phyloP scores from a whole-genome alignment of 2,113 vertebrate genomes.

The Procapra przewalskii region DNA sequence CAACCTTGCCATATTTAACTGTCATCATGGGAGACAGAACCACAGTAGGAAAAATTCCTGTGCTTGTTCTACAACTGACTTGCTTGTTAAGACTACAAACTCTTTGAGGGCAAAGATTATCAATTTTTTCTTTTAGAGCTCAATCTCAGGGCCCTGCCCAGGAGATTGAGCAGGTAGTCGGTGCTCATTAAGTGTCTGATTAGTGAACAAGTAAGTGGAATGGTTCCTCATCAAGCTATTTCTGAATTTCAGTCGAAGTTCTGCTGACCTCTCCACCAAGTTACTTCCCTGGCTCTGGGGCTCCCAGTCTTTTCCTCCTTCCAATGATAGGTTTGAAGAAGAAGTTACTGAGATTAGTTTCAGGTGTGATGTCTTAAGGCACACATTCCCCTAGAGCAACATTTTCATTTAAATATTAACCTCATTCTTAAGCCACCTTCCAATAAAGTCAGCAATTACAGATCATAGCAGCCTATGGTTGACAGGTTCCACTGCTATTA shows the following conservation, averaged over 20 bases:
- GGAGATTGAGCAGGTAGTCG: neutral
- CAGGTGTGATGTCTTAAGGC: neutral
- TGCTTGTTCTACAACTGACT: neutral
- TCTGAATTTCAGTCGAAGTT: neutral
- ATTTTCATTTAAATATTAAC: neutral
- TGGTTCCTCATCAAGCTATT: neutral
- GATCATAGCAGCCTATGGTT: fast-evolving
- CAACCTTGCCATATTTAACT: too few species aligned
- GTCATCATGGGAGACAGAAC: neutral
- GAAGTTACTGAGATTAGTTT: neutral
- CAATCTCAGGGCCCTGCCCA: neutral
- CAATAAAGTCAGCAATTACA: neutral
- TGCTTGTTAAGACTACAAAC: neutral
- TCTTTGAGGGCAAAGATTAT: neutral
- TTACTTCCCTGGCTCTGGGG: neutral
- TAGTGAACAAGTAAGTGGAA: neutral
- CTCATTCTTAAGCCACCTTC: neutral
- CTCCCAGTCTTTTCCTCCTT: neutral
- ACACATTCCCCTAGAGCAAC: neutral
- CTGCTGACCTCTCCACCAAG: neutral
- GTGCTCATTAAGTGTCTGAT: neutral
- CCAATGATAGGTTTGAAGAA: neutral
- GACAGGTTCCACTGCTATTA: too few species aligned
- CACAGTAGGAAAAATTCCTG: neutral
- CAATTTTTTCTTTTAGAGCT: neutral